Evolutionary conservation across 2,888 invertebrate genomes (phyloP), one percentile per base, ranked within the genome.

Genomic region (Drosophila quinaria): DNA sequence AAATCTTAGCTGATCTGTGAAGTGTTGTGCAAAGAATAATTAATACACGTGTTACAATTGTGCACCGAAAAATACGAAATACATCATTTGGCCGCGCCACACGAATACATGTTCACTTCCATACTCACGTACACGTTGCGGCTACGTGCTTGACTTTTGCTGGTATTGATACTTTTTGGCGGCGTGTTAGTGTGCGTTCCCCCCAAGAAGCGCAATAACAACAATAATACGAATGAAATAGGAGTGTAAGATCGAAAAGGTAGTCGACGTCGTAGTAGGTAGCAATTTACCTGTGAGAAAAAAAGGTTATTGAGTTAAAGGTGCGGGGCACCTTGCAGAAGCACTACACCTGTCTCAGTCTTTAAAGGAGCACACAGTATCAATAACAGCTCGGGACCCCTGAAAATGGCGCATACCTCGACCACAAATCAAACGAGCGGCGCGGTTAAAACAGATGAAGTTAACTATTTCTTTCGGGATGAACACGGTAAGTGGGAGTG

Each of bases 381-480:
- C 51, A 33, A 46, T 41, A 58, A 47, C 54, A 37, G 47, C 35
- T 37, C 49, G 44, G 50, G 49, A 44, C 51, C 61, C 50, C 58
- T 44, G 71, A 90, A 91, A 81, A 91, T 91, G 91, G 90, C 91
- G 80, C 91, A 91, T 78, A 89, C 87, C 65, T 81, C 90, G 11
- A 47, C 70, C 52, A 46, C 76, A 70, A 79, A 58, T 79, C 77
- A 79, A 62, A 72, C 88, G 54, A 78, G 86, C 47, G 83, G 82
- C 63, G 78, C 86, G 35, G 76, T 89, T 58, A 87, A 91, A 80
- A 81, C 91, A 80, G 90, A 90, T 75, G 93, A 92, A 90, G 86
- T 92, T 63, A 92, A 92, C 78, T 92, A 90, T 75, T 92, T 91
- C 78, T 91, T 90, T 82, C 91, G 87, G 78, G 91, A 92, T 83